These are phyloP conservation scores for Liasis olivaceus DNA, from an alignment of 2,797 vertebrate genomes.

Conservation along the genomic window DNA sequence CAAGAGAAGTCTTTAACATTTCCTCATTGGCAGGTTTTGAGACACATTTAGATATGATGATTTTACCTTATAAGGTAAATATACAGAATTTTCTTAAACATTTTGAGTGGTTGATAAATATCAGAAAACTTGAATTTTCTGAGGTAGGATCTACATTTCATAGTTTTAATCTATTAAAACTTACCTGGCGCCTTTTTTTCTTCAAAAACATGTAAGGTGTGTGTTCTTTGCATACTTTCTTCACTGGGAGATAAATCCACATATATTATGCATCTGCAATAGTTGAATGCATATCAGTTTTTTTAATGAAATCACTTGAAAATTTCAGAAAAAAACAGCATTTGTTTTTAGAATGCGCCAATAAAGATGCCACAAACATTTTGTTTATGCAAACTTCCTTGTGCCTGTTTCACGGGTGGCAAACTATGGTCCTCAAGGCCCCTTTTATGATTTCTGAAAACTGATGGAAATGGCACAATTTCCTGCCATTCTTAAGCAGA, in stretches of 20 bases:
- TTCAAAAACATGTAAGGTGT: background rate
- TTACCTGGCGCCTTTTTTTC: background rate
- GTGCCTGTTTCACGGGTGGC: background rate
- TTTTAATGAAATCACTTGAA: background rate
- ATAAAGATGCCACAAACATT: no score
- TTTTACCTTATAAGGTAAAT: background rate
- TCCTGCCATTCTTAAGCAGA: no score
- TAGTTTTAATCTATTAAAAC: background rate
- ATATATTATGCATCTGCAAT: background rate
- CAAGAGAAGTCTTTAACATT: conserved; percentile 34
- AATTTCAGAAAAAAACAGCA: background rate
- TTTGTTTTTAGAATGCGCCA: background rate
- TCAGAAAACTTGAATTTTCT: background rate
- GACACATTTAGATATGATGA: background rate
- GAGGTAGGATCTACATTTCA: background rate
- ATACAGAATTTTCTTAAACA: background rate
- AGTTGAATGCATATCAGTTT: background rate
- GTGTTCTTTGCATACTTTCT: background rate
- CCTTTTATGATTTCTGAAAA: no score
- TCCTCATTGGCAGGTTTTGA: conserved; percentile 36
- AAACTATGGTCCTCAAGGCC: no score
- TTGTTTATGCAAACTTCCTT: no score
- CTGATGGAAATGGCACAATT: no score
- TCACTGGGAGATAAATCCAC: background rate
- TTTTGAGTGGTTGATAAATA: background rate